A percentile compares a stretch with the other conserved stretches of the same genome.
Conservation (phyloP, 2,113 vertebrate genomes). For the Otolemur garnettii region DNA sequence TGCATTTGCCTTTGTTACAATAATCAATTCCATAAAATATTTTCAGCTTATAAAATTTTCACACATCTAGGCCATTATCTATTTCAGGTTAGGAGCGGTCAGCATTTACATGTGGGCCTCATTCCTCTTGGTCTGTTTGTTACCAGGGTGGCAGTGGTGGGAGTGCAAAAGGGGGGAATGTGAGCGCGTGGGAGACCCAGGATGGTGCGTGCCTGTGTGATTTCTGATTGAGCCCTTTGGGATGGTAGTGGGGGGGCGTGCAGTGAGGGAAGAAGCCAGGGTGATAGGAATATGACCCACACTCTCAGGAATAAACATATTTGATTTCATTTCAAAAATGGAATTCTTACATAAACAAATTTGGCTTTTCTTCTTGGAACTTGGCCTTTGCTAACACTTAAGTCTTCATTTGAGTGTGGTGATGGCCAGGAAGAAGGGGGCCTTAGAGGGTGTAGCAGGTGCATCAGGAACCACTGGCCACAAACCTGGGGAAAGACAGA, state of each 20-base stretch:
- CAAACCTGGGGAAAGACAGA: background rate
- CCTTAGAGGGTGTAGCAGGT: background rate
- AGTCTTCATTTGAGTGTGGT: background rate
- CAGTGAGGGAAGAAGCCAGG: background rate
- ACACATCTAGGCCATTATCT: rapidly evolving
- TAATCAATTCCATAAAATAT: background rate
- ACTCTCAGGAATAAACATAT: background rate
- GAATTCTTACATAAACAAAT: background rate
- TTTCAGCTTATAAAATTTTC: background rate
- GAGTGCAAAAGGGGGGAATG: background rate
- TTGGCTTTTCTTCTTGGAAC: background rate
- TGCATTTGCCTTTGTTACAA: background rate
- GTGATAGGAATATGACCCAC: background rate
- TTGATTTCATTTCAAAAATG: background rate
- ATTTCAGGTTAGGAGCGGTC: background rate
- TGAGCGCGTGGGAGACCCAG: background rate
- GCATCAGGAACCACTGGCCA: background rate
- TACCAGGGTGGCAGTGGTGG: background rate
- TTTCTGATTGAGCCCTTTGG: background rate
- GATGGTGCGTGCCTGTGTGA: background rate
- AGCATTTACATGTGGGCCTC: rapidly evolving
- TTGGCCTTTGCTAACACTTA: background rate
- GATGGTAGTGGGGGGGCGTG: background rate
- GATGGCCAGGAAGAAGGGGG: background rate
- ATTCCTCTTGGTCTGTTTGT: background rate